Evolutionary conservation across 2,797 vertebrate species (phyloP).

Genomic region (Mycteria americana): DNA sequence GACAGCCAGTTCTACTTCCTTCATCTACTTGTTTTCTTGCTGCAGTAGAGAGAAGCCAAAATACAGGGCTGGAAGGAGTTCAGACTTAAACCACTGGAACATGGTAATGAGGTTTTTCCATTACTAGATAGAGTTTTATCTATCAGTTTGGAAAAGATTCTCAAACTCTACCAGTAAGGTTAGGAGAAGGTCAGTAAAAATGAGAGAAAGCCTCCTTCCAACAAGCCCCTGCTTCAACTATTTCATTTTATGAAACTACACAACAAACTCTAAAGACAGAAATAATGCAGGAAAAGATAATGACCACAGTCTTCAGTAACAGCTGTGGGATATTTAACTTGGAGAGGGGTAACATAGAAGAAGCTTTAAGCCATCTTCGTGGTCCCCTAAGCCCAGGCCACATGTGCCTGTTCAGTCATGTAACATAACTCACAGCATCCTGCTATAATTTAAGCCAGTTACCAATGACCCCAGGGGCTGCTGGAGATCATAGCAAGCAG

Average conservation of each 20-base stretch:
- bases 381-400: background rate
- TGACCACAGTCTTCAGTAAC: background rate
- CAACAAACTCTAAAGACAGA: background rate
- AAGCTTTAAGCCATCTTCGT: background rate
- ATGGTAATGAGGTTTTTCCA: background rate
- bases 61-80: background rate
- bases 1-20: background rate
- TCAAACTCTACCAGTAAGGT: background rate
- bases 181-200: background rate
- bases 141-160: constrained; percentile 4
- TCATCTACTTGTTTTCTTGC: background rate
- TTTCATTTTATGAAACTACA: background rate
- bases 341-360: background rate
- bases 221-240: background rate
- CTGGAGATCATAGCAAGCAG: background rate
- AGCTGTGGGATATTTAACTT: background rate
- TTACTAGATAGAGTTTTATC: constrained; percentile 5
- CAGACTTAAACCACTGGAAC: constrained; percentile 6
- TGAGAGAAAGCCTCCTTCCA: background rate
- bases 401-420: background rate
- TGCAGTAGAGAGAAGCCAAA: constrained; percentile 25
- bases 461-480: background rate
- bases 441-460: background rate
- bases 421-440: background rate
- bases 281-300: background rate